A percentile compares a stretch with the other conserved stretches of the same genome.
Conservation (phyloP, 2,888 invertebrate species). For the Parnassius mnemosyne region DNA sequence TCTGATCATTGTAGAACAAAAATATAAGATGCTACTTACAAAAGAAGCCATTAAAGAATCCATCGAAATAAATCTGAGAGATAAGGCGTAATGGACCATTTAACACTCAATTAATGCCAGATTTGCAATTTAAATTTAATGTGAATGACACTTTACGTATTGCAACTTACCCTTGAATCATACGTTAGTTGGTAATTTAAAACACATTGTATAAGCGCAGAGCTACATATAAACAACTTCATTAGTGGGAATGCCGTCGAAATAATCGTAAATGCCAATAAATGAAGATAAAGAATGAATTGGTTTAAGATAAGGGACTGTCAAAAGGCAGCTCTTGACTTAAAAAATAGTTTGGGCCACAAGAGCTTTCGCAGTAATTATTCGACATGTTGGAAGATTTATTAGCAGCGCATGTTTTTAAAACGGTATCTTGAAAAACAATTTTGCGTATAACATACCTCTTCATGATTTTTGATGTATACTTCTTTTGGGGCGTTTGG, state of each 20-base stretch:
- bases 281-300: slow-evolving; percentile 24
- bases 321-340: not conserved
- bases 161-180: too few relatives aligned
- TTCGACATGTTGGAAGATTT: slow-evolving; percentile 9
- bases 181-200: too few relatives aligned
- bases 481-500: too few relatives aligned
- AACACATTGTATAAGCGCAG: slow-evolving; percentile 3
- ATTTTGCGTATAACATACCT: too few relatives aligned
- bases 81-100: slow-evolving; percentile 50
- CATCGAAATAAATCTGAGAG: slow-evolving; percentile 52
- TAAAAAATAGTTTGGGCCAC: slow-evolving; percentile 1
- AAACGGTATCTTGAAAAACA: not conserved
- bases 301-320: slow-evolving; percentile 21
- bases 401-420: slow-evolving; percentile 12
- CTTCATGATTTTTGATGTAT: too few relatives aligned
- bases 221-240: slow-evolving; percentile 23
- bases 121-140: slow-evolving; percentile 55
- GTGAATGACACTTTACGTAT: slow-evolving; percentile 40
- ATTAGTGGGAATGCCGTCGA: slow-evolving; percentile 27
- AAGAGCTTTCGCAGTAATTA: not conserved
- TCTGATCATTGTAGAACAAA: slow-evolving; percentile 20
- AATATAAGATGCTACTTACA: slow-evolving; percentile 31
- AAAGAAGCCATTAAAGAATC: slow-evolving; percentile 34
- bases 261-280: slow-evolving; percentile 22
- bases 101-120: slow-evolving; percentile 61